Conservation (phyloP, 2,113 vertebrate genomes). For the Pachyramphus minor region DNA sequence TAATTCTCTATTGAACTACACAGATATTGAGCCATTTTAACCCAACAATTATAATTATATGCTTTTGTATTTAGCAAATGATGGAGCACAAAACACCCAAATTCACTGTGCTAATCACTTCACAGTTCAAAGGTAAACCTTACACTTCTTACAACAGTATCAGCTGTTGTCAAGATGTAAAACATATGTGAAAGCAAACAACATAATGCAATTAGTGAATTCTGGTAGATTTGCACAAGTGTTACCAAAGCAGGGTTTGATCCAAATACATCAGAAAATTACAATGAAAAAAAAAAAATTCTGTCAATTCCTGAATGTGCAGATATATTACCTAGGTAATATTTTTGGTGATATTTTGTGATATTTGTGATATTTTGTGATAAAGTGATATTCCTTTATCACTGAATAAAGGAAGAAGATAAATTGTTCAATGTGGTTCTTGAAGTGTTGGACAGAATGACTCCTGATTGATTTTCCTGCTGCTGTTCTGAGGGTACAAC, state of each 20-base stretch:
- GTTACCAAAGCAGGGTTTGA: constrained; percentile 12
- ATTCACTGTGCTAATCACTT: background rate
- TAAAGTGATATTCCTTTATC: too few relatives aligned
- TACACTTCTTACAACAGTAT: background rate
- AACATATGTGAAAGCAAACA: constrained; percentile 30
- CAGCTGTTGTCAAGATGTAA: constrained; percentile 8
- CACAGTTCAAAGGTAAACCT: constrained; percentile 32
- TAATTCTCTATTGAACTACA: background rate
- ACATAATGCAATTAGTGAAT: constrained; percentile 47
- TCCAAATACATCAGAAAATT: background rate
- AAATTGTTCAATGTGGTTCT: background rate
- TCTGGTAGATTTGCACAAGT: constrained; percentile 15
- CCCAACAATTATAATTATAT: background rate
- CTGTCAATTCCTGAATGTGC: background rate
- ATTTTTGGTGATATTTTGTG: too few relatives aligned
- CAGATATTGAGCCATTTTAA: background rate
- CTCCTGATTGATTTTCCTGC: constrained; percentile 39
- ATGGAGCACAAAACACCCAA: background rate
- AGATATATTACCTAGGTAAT: background rate
- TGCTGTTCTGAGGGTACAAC: background rate
- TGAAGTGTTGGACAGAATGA: background rate
- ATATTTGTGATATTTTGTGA: too few relatives aligned
- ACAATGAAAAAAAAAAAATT: background rate
- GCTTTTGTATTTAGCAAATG: background rate
- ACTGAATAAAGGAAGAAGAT: background rate